Conservation (phyloP, 64 coral and sea anemone species). For the Platygyra sinensis region DNA sequence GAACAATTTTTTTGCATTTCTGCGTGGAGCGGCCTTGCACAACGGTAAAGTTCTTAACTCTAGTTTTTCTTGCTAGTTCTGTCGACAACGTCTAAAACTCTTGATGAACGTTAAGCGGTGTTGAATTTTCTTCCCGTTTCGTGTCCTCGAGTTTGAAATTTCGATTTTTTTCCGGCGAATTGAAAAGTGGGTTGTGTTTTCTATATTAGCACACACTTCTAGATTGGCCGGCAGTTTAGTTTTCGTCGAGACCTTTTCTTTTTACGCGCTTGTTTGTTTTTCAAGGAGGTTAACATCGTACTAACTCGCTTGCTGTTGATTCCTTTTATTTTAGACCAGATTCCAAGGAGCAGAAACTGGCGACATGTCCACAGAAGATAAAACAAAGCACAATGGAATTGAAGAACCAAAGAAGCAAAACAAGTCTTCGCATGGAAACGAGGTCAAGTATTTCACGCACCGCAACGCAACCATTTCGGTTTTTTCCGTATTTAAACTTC, state of each 20-base stretch:
- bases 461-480: conserved; percentile 37
- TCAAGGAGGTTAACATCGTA: neutral
- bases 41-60: conserved; percentile 20
- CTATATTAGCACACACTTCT: conserved; percentile 42
- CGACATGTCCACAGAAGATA: conserved; percentile 22
- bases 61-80: conserved; percentile 27
- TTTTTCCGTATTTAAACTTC: conserved; percentile 6
- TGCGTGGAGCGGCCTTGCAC: conserved; percentile 29
- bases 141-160: neutral
- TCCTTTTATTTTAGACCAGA: conserved; percentile 24
- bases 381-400: conserved; percentile 36
- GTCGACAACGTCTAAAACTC: conserved; percentile 1
- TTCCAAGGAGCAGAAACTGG: conserved; percentile 21
- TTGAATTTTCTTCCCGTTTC: conserved; percentile 49
- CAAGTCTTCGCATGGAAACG: conserved; percentile 52
- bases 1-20: conserved; percentile 62
- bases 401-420: conserved; percentile 34
- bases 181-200: conserved; percentile 50
- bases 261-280: conserved; percentile 39
- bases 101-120: conserved; percentile 13
- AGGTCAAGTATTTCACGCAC: conserved; percentile 53
- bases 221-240: conserved; percentile 39
- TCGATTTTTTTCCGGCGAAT: conserved; percentile 33
- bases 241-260: conserved; percentile 34
- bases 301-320: conserved; percentile 15